Conservation (phyloP, 2,113 vertebrate species). For the Rhea americana region DNA sequence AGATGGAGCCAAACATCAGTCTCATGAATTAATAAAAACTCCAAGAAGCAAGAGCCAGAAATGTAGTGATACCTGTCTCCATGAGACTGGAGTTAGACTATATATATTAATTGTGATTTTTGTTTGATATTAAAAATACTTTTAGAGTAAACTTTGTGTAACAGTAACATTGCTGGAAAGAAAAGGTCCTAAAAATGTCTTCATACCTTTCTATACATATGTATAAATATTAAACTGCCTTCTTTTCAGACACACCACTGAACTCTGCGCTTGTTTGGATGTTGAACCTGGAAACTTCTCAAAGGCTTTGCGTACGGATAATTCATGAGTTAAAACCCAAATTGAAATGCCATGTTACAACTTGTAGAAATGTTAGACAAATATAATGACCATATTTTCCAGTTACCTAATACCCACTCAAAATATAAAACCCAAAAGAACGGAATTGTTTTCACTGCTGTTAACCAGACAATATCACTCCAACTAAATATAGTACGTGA, state of each 20-base stretch:
- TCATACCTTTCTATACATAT: slow-evolving; percentile 18
- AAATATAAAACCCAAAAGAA: slow-evolving; percentile 66
- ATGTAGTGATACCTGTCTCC: not conserved
- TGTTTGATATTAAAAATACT: slow-evolving; percentile 25
- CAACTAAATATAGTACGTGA: slow-evolving; percentile 70
- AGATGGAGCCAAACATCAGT: not conserved
- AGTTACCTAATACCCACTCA: slow-evolving; percentile 67
- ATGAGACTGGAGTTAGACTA: not conserved
- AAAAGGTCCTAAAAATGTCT: slow-evolving; percentile 56
- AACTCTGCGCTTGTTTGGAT: slow-evolving; percentile 57
- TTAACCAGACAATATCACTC: slow-evolving; percentile 71
- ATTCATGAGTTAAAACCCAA: slow-evolving; percentile 68
- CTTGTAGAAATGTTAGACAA: slow-evolving; percentile 70
- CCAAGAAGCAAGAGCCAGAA: not conserved
- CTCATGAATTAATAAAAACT: not conserved
- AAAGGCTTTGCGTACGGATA: slow-evolving; percentile 54
- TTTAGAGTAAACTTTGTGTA: slow-evolving; percentile 16
- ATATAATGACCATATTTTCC: slow-evolving; percentile 72
- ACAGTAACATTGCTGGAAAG: slow-evolving; percentile 1
- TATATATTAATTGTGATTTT: slow-evolving; percentile 2
- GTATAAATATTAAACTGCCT: slow-evolving; percentile 55
- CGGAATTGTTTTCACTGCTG: slow-evolving; percentile 66
- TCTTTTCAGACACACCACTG: slow-evolving; percentile 48
- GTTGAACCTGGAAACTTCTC: slow-evolving; percentile 68
- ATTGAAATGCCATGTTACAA: slow-evolving; percentile 70